phyloP scores from a whole-genome alignment of 2,797 vertebrate species.

The Eulemur mongoz region DNA sequence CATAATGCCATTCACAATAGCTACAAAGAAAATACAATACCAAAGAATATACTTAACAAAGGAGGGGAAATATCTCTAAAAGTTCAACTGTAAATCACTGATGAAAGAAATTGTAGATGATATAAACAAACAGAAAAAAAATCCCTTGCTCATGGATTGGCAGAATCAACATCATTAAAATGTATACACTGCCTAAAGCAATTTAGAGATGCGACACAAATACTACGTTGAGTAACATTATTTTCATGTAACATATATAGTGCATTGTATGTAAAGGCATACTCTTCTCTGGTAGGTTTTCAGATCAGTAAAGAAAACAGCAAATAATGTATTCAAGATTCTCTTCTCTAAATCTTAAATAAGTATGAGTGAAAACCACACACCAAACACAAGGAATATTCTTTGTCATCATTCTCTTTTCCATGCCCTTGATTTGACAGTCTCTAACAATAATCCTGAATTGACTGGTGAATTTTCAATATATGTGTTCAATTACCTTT shows the following conservation, averaged over 20 bases:
- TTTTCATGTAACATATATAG: not conserved
- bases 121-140: not conserved
- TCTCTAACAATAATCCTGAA: conserved; percentile 5
- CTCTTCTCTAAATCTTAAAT: not conserved
- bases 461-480: not conserved
- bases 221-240: not conserved
- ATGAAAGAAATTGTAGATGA: not conserved
- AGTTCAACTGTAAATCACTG: not conserved
- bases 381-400: not conserved
- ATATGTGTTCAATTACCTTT: not conserved
- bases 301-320: not conserved
- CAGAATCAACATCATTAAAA: not conserved
- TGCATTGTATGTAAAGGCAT: not conserved
- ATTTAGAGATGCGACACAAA: not conserved
- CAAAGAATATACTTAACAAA: not conserved
- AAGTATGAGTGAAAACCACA: not conserved
- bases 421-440: conserved; percentile 1
- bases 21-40: not conserved
- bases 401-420: not conserved
- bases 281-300: not conserved
- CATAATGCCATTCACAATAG: not conserved
- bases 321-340: not conserved
- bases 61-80: not conserved
- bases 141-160: not conserved
- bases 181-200: not conserved